Conservation (phyloP, 2,888 invertebrate species). For the Acheta domesticus region DNA sequence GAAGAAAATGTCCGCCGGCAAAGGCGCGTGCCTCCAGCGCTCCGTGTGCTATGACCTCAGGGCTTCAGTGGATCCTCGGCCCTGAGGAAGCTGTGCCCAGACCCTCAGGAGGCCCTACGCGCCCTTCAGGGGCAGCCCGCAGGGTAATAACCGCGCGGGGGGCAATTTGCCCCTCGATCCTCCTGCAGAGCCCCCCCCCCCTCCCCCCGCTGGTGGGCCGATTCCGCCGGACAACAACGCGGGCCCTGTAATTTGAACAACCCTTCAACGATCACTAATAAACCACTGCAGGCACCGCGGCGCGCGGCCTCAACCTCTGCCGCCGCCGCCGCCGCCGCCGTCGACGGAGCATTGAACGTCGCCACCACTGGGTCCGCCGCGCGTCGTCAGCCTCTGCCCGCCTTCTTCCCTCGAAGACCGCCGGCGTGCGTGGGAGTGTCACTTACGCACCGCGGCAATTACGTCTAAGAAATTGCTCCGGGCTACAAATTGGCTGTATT, state of each 20-base stretch:
- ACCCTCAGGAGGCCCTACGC: no score
- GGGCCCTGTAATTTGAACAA: slow-evolving; percentile 1
- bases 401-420: not conserved
- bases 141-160: slow-evolving; percentile 18
- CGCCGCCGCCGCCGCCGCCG: not conserved
- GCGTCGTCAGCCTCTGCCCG: not conserved
- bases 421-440: not conserved
- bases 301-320: not conserved
- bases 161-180: not conserved
- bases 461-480: not conserved
- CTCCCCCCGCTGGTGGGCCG: not conserved
- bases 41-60: no score
- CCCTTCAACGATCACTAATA: slow-evolving; percentile 18
- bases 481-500: slow-evolving; percentile 2
- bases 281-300: not conserved
- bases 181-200: not conserved
- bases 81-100: no score
- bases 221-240: slow-evolving; percentile 9
- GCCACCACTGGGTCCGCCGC: not conserved
- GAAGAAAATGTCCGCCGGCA: no score
- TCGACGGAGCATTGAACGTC: not conserved
- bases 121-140: not conserved
- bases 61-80: no score
- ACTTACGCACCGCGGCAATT: not conserved
- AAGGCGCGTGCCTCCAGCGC: no score